phyloP scores from a whole-genome alignment of 1,140 invertebrate genomes.

The Akabosia matsudoensis region DNA sequence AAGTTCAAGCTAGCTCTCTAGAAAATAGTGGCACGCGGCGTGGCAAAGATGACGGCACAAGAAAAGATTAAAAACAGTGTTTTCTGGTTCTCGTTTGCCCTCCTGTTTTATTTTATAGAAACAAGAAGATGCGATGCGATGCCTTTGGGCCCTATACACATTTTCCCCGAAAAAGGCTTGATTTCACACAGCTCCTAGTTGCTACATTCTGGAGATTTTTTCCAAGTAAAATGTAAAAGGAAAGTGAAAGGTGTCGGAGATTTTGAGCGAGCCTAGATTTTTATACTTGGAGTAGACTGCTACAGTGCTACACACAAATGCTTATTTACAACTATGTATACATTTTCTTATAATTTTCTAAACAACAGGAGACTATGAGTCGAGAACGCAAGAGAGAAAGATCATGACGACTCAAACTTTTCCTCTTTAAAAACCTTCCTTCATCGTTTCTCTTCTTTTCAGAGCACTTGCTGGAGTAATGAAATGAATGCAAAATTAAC shows the following conservation, averaged over 20 bases:
- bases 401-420: constrained; percentile 17
- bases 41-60: not conserved
- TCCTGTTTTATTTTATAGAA: not conserved
- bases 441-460: not conserved
- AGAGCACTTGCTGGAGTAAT: not conserved
- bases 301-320: not conserved
- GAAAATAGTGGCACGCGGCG: not conserved
- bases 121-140: not conserved
- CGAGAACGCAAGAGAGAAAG: not conserved
- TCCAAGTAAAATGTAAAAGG: too few relatives aligned
- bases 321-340: not conserved
- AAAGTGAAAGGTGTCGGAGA: not conserved
- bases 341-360: not conserved
- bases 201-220: too few relatives aligned
- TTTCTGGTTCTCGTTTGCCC: not conserved
- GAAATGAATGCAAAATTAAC: constrained; percentile 22
- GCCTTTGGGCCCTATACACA: constrained; percentile 18
- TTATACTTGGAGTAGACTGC: not conserved
- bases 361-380: not conserved
- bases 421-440: not conserved
- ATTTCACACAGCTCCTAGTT: constrained; percentile 11
- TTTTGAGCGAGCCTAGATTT: not conserved
- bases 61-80: constrained; percentile 1
- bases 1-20: not conserved
- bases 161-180: constrained; percentile 1